A percentile compares a stretch with the other conserved stretches of the same genome.
Conservation (phyloP, 2,888 invertebrate species). For the Odontocerum albicorne region DNA sequence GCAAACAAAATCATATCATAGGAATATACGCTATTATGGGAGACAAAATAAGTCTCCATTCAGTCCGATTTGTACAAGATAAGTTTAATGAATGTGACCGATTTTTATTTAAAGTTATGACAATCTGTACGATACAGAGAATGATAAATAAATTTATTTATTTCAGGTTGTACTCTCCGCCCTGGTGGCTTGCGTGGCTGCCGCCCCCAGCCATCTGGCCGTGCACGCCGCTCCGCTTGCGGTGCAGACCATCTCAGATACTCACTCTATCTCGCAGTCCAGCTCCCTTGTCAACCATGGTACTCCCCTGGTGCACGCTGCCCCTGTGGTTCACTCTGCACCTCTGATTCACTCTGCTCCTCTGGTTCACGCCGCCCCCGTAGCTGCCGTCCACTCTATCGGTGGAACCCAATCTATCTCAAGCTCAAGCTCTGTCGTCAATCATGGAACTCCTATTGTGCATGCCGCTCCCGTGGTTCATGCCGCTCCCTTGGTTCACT, state of each 20-base stretch:
- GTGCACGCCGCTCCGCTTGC: slow-evolving; percentile 41
- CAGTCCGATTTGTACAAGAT: no score
- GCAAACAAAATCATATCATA: no score
- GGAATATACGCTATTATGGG: no score
- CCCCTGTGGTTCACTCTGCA: slow-evolving; percentile 38
- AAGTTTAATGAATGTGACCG: no score
- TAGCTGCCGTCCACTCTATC: slow-evolving; percentile 35
- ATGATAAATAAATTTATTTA: slow-evolving; percentile 38
- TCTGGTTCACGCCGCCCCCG: slow-evolving; percentile 24
- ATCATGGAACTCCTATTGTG: slow-evolving; percentile 19
- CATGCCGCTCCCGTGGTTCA: slow-evolving; percentile 35
- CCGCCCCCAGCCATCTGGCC: slow-evolving; percentile 27
- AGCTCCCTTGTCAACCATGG: slow-evolving; percentile 47
- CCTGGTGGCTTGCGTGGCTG: slow-evolving; percentile 35
- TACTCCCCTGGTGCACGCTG: slow-evolving; percentile 41
- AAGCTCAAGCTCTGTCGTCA: slow-evolving; percentile 17
- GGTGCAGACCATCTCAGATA: no score
- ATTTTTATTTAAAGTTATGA: no score
- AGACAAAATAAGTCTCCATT: no score
- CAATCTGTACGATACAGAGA: background rate
- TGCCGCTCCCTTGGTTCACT: slow-evolving; percentile 23
- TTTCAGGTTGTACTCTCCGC: slow-evolving; percentile 42
- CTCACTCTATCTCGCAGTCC: slow-evolving; percentile 43
- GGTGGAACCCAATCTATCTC: slow-evolving; percentile 38
- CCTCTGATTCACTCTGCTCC: slow-evolving; percentile 41